phyloP scores from a whole-genome alignment of 2,113 vertebrate genomes.

The Turnix velox region DNA sequence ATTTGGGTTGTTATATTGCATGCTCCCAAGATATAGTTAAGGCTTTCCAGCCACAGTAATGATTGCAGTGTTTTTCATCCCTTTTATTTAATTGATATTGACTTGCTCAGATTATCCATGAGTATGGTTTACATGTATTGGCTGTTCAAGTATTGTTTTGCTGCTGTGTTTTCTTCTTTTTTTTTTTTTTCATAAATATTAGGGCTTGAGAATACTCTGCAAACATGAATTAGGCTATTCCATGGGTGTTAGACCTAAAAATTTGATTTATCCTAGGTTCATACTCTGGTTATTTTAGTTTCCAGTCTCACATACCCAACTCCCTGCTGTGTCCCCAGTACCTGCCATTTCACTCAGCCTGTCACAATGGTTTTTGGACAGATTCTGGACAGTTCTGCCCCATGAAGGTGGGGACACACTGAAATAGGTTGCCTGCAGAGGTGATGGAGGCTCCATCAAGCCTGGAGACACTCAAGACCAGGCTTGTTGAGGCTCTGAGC shows the following conservation, averaged over 20 bases:
- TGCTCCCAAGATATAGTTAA: slow-evolving; percentile 28
- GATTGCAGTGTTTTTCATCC: slow-evolving; percentile 1
- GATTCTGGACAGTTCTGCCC: no score
- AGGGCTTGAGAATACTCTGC: background rate
- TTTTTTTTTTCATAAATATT: background rate
- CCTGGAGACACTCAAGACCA: no score
- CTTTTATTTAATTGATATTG: slow-evolving; percentile 58
- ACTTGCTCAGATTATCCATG: slow-evolving; percentile 51
- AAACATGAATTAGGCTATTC: background rate
- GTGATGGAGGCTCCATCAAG: no score
- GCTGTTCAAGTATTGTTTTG: background rate
- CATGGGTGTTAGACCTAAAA: background rate
- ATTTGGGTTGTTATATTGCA: slow-evolving; percentile 36
- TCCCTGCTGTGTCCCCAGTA: background rate
- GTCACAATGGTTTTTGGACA: background rate
- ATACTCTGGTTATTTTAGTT: background rate
- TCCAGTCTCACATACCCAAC: background rate
- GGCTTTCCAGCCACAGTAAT: slow-evolving; percentile 11
- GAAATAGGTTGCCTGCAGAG: no score
- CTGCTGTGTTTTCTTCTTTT: background rate
- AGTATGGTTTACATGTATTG: background rate
- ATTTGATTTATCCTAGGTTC: background rate
- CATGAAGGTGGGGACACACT: no score
- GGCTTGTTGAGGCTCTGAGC: no score
- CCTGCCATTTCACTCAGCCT: background rate